These are phyloP conservation scores for Globia sparganii DNA, from an alignment of 2,888 invertebrate species.

Conservation along the genomic window DNA sequence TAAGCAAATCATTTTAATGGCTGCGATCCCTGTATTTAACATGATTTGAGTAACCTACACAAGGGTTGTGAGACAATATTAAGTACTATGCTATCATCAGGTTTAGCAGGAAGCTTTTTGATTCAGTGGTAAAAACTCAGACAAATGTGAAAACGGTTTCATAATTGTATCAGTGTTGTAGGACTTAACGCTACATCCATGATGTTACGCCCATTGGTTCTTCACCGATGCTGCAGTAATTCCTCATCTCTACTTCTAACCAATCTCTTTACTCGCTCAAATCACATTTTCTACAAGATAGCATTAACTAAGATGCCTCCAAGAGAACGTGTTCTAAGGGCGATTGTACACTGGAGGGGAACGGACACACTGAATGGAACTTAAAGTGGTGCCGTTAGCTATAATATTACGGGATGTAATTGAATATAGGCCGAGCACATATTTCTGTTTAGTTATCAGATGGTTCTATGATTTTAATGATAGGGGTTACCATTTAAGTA, in stretches of 20 bases:
- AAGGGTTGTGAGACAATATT: neutral
- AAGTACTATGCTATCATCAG: neutral
- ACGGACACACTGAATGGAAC: too few species aligned
- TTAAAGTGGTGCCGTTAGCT: too few species aligned
- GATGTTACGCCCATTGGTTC: neutral
- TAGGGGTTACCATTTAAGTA: too few species aligned
- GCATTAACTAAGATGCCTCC: neutral
- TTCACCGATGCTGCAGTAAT: neutral
- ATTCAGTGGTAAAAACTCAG: neutral
- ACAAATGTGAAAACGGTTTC: neutral
- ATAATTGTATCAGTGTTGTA: neutral
- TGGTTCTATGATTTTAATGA: too few species aligned
- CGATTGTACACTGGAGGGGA: neutral
- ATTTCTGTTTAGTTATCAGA: too few species aligned
- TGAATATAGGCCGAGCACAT: too few species aligned
- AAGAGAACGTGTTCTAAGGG: neutral
- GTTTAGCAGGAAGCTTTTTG: neutral
- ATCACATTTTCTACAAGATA: neutral
- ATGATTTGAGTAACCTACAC: neutral
- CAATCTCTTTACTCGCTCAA: neutral
- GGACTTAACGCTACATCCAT: too few species aligned
- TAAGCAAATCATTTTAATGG: neutral
- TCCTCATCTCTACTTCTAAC: neutral
- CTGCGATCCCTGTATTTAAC: neutral
- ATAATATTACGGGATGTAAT: too few species aligned